These are phyloP conservation scores for Cremastinae sp. DNA, from an alignment of 2,888 invertebrate genomes.

Conservation along the genomic window DNA sequence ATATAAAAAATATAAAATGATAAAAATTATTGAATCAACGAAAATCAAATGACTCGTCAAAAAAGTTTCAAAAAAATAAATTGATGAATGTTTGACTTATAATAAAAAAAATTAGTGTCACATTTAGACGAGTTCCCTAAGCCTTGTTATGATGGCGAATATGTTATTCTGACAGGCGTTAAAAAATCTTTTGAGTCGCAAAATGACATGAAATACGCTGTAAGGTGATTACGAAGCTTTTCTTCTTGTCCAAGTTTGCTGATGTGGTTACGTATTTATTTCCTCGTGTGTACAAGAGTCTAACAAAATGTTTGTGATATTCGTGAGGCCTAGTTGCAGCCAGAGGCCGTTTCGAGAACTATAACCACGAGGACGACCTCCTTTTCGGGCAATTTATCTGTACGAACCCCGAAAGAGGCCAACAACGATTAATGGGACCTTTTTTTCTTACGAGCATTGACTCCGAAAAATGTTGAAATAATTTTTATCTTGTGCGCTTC, in stretches of 20 bases:
- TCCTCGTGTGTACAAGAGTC: constrained; percentile 1
- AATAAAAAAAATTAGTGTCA: background rate
- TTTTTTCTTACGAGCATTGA: constrained; percentile 46
- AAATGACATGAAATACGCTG: constrained; percentile 32
- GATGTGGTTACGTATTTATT: background rate
- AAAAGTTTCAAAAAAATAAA: too few relatives aligned
- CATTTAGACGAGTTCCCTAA: too few relatives aligned
- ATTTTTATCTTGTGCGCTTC: constrained; percentile 15
- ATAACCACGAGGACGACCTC: constrained; percentile 53
- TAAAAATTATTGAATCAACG: too few relatives aligned
- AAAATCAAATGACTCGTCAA: too few relatives aligned
- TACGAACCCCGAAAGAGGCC: constrained; percentile 60
- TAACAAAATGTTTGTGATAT: constrained; percentile 58
- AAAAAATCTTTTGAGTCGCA: background rate
- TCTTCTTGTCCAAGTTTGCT: constrained; percentile 29
- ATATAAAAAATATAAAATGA: too few relatives aligned
- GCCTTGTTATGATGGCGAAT: too few relatives aligned
- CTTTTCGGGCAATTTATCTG: constrained; percentile 62
- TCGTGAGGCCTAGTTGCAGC: constrained; percentile 60
- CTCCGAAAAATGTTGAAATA: constrained; percentile 28
- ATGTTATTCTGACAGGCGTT: constrained; percentile 1
- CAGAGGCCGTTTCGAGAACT: constrained; percentile 45
- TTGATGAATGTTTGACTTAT: background rate
- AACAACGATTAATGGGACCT: constrained; percentile 60
- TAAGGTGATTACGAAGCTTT: constrained; percentile 8